These are phyloP conservation scores for Myotis yumanensis DNA, from an alignment of 2,113 vertebrate species.

Conservation along the genomic window DNA sequence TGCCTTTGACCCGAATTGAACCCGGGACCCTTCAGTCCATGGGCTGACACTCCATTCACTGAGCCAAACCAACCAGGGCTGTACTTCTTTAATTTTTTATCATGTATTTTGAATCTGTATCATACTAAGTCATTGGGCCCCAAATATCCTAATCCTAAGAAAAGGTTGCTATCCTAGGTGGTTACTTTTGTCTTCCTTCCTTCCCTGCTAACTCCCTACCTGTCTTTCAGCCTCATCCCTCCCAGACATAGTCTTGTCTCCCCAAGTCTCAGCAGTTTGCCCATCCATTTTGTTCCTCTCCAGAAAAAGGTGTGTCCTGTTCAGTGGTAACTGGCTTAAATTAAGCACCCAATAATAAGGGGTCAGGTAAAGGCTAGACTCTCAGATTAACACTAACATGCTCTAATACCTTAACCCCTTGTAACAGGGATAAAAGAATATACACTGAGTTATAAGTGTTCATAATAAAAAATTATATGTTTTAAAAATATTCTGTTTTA, in stretches of 20 bases:
- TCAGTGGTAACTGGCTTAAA: not conserved
- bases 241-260: not conserved
- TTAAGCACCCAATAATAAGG: not conserved
- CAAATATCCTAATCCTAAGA: not conserved
- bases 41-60: too few species aligned
- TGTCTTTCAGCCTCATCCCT: not conserved
- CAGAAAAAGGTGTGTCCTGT: not conserved
- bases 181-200: not conserved
- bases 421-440: not conserved
- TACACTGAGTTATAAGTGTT: not conserved
- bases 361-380: not conserved
- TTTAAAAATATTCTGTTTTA: conserved; percentile 1
- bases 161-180: not conserved
- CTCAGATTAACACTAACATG: not conserved
- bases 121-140: not conserved
- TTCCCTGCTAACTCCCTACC: not conserved
- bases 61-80: not conserved
- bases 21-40: too few species aligned
- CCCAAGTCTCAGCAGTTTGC: not conserved
- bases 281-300: not conserved
- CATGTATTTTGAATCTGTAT: not conserved
- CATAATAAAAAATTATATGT: not conserved
- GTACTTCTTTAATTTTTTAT: not conserved
- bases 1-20: too few species aligned
- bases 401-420: not conserved